Evolutionary conservation across 1,140 invertebrate genomes (phyloP).

Genomic region (Rhyacophila brunnea): DNA sequence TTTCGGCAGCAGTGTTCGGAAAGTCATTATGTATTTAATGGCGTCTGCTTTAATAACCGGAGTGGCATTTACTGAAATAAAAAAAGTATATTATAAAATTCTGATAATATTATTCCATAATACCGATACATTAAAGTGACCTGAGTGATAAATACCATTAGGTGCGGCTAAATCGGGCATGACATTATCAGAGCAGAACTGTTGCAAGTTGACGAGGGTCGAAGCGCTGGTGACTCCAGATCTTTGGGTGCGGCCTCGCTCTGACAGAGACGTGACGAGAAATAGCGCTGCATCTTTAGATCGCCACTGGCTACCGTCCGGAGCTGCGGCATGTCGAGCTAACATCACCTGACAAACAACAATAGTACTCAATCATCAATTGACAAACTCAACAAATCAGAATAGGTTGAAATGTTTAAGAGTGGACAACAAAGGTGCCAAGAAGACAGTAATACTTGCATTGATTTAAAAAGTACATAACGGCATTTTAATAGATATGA

Average conservation of each 20-base stretch:
- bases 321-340: conserved; percentile 73
- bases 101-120: no score
- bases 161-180: conserved; percentile 72
- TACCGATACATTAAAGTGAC: no score
- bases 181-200: conserved; percentile 85
- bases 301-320: conserved; percentile 75
- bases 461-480: no score
- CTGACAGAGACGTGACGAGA: conserved; percentile 90
- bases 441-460: no score
- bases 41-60: conserved; percentile 94
- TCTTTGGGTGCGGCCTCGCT: conserved; percentile 86
- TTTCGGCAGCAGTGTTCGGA: conserved; percentile 82
- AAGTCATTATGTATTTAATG: conserved; percentile 95
- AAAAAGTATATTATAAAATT: no score
- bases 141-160: no score
- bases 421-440: no score
- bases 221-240: conserved; percentile 90
- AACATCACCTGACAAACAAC: conserved; percentile 67
- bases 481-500: no score
- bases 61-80: conserved; percentile 73
- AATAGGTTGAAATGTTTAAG: no score
- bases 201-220: conserved; percentile 81
- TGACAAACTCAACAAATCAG: no score
- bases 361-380: no score
- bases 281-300: conserved; percentile 95